These are phyloP conservation scores for Drosophila nasuta DNA, from an alignment of 1,140 invertebrate genomes.

Conservation along the genomic window DNA sequence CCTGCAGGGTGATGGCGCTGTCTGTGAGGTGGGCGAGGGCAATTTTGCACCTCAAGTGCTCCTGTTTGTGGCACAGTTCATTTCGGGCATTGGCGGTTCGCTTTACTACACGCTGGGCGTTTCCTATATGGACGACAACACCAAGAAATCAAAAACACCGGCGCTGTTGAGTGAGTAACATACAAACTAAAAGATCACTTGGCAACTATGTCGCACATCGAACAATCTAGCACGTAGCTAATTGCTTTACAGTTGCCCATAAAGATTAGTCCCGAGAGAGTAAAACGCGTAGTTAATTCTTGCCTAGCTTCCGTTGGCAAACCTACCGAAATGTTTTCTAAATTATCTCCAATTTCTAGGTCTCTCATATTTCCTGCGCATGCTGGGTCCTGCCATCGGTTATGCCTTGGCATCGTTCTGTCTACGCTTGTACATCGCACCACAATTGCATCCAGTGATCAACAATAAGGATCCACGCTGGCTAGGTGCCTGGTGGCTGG, in stretches of 20 bases:
- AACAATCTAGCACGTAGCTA: background rate
- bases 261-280: slow-evolving; percentile 16
- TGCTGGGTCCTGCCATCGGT: slow-evolving; percentile 90
- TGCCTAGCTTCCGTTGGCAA: slow-evolving; percentile 24
- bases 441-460: slow-evolving; percentile 89
- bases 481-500: slow-evolving; percentile 93
- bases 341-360: slow-evolving; percentile 74
- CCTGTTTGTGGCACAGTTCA: slow-evolving; percentile 88
- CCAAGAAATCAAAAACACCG: slow-evolving; percentile 89
- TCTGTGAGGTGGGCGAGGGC: slow-evolving; percentile 87
- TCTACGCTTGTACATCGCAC: slow-evolving; percentile 89
- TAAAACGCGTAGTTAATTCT: background rate
- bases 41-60: slow-evolving; percentile 87
- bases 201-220: slow-evolving; percentile 3
- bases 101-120: slow-evolving; percentile 89
- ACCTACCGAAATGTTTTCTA: background rate
- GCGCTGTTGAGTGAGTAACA: slow-evolving; percentile 87
- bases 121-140: slow-evolving; percentile 90
- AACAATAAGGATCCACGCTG: slow-evolving; percentile 89
- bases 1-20: slow-evolving; percentile 68
- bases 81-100: slow-evolving; percentile 89
- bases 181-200: background rate
- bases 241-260: slow-evolving; percentile 20
- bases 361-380: slow-evolving; percentile 89
- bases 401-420: slow-evolving; percentile 89